A percentile compares a stretch with the other conserved stretches of the same genome.
These are phyloP conservation scores for Meloidogyne chitwoodi DNA, from an alignment of 1,140 invertebrate species.

Conservation along the genomic window DNA sequence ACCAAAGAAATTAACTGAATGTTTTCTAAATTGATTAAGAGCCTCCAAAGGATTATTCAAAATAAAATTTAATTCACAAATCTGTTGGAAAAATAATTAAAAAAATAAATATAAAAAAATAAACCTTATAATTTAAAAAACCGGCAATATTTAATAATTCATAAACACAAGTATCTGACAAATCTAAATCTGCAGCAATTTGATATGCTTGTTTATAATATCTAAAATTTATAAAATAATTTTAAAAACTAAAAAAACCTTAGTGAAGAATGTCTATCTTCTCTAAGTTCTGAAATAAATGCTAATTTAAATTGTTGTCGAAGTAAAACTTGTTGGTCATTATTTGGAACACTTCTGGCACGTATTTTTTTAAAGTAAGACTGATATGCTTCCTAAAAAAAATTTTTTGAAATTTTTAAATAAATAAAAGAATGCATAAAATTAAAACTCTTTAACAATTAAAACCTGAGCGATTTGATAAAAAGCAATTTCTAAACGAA, in stretches of 20 bases:
- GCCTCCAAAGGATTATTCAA: slow-evolving; percentile 34
- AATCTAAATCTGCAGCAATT: slow-evolving; percentile 27
- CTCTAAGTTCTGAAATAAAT: slow-evolving; percentile 87
- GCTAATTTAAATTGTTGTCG: slow-evolving; percentile 94
- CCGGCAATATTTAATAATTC: slow-evolving; percentile 26
- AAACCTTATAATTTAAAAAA: slow-evolving; percentile 41
- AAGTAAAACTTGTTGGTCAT: slow-evolving; percentile 66
- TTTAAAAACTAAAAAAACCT: slow-evolving; percentile 68
- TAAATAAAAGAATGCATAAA: background rate
- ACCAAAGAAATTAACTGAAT: slow-evolving; percentile 36
- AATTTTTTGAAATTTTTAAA: background rate
- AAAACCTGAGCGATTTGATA: slow-evolving; percentile 76
- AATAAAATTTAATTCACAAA: slow-evolving; percentile 40
- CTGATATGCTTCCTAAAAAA: slow-evolving; percentile 74
- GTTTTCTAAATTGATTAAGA: slow-evolving; percentile 33
- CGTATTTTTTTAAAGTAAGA: slow-evolving; percentile 70
- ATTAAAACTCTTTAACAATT: too few relatives aligned
- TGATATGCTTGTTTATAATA: slow-evolving; percentile 45
- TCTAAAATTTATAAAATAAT: slow-evolving; percentile 6
- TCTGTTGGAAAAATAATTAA: background rate
- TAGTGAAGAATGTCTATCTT: slow-evolving; percentile 79
- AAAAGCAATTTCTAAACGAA: slow-evolving; percentile 79
- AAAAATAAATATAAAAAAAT: background rate
- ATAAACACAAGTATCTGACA: slow-evolving; percentile 33
- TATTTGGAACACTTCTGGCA: slow-evolving; percentile 38